Evolutionary conservation across 2,888 invertebrate genomes (phyloP), one percentile per base, ranked within the genome.

Genomic region (Mythimna ferrago): DNA sequence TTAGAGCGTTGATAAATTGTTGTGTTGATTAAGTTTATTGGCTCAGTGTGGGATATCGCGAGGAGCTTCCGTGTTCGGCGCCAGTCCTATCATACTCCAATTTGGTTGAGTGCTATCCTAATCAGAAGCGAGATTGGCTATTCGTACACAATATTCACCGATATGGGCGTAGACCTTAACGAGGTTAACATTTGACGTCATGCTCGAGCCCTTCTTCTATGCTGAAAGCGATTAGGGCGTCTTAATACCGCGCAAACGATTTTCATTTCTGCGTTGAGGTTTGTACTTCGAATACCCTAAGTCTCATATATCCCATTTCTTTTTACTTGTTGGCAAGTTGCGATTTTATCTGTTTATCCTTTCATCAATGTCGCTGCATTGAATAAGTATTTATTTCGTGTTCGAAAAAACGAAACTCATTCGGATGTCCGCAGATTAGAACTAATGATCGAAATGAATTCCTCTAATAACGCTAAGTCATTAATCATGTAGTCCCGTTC

Each of bases 21-120:
- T 72, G 9, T 32, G 66, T 78, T 74, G 71, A 80, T 82, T 78
- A 74, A 66, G 53, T 74, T 79, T 69, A 85, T 74, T 73, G 73
- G 75, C 62, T 66, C 73, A 66, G 64, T 76, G 57, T 70, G 57
- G 65, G 67, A 70, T 80, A 81, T 78, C 73, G 71, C 76, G 68
- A 57, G 61, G 73, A 75, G 60, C 73, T 86, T 77, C 77, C 81
- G 81, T 77, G 84, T 67, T 66, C 26, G 78, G 79, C 76, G 78
- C 82, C 84, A 77, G 76, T 83, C 73, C 67, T 75, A 73, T 81
- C 80, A 69, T 77, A 72, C 60, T 70, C 66, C 78, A 86, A 86
- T 86, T 84, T 75, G 41, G 71, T 67, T 79, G 75, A 84, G 86
- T 86, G 82, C 81, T 77, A 58, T 79, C 70, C 68, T 76, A 76